Evolutionary conservation across 2,888 invertebrate species (phyloP).

Genomic region (Callyntrura sp.): DNA sequence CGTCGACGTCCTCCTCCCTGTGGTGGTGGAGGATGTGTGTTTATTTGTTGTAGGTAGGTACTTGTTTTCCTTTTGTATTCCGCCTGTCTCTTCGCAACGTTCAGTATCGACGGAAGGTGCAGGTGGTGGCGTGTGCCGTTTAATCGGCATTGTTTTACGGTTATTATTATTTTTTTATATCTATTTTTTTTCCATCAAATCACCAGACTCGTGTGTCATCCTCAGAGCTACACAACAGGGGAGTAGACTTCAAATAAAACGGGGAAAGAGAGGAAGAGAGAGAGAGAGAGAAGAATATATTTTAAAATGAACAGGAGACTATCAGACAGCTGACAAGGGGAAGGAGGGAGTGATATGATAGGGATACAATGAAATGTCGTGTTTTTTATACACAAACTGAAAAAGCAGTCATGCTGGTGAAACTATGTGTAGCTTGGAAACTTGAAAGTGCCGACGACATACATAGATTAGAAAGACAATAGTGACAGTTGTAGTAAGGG

Average conservation of each 20-base stretch:
- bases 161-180: not conserved
- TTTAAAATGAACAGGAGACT: not conserved
- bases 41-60: no score
- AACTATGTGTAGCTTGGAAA: no score
- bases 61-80: no score
- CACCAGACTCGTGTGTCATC: no score
- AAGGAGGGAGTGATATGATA: no score
- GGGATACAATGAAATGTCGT: not conserved
- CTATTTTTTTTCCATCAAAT: not conserved
- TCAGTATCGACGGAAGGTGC: not conserved
- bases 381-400: not conserved
- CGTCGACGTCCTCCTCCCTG: not conserved
- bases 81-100: not conserved
- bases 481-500: no score
- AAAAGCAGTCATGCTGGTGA: no score
- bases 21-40: no score
- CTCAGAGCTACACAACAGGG: not conserved
- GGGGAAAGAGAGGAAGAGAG: not conserved
- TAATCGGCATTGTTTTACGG: conserved; percentile 4
- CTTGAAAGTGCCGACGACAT: no score
- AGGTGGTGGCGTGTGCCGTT: not conserved
- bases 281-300: not conserved
- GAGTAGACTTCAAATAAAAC: not conserved
- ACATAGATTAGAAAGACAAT: no score
- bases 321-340: no score